These are phyloP conservation scores for Staurois parvus DNA, from an alignment of 2,797 vertebrate genomes.

Conservation along the genomic window DNA sequence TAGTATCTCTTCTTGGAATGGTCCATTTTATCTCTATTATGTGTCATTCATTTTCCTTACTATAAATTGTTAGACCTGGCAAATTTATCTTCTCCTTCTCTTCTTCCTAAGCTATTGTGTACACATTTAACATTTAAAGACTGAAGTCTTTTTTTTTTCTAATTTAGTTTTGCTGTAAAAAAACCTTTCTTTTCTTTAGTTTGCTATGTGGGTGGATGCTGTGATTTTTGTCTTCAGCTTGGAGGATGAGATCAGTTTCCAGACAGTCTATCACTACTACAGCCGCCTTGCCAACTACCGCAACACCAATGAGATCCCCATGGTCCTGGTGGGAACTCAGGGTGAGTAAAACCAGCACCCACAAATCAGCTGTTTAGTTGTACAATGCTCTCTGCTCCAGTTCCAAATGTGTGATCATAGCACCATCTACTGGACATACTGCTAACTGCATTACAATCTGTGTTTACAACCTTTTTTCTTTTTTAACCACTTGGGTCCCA, in stretches of 20 bases:
- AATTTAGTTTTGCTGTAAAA: neutral
- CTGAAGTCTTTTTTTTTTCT: neutral
- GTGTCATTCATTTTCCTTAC: no score
- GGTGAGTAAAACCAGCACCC: conserved; percentile 75
- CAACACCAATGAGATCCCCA: conserved; percentile 89
- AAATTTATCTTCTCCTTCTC: no score
- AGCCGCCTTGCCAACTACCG: conserved; percentile 92
- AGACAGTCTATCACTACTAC: conserved; percentile 97
- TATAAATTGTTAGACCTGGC: no score
- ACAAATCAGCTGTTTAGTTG: neutral
- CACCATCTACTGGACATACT: conserved; percentile 31
- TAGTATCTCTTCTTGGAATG: no score
- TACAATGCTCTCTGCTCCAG: neutral
- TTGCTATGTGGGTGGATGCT: conserved; percentile 96
- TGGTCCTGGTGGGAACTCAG: conserved; percentile 96
- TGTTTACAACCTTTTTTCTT: neutral
- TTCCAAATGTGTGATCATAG: neutral
- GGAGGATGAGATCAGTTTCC: conserved; percentile 97
- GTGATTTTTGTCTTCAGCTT: conserved; percentile 97
- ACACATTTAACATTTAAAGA: neutral
- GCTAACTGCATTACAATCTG: conserved; percentile 2
- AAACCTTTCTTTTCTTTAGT: conserved; percentile 68
- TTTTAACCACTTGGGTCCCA: no score
- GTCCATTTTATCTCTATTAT: no score
- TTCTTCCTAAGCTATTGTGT: no score